Percentiles rank a stretch among this genome's conserved stretches.
Conservation (phyloP, 1,140 invertebrate genomes). For the Pseudomyrmex flavicornis region DNA sequence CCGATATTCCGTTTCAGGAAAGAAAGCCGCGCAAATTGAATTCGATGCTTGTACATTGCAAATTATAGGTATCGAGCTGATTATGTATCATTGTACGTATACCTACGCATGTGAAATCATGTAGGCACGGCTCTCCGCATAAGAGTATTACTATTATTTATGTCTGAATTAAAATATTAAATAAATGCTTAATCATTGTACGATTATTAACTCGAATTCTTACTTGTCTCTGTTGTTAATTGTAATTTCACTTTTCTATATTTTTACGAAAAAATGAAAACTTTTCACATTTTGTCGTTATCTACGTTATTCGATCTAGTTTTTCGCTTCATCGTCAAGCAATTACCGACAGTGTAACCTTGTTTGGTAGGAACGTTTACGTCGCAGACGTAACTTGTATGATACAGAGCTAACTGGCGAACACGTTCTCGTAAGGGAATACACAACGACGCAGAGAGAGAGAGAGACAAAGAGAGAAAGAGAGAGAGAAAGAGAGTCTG, state of each 20-base stretch:
- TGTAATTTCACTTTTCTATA: not conserved
- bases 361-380: not conserved
- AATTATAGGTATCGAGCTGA: constrained; percentile 22
- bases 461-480: not conserved
- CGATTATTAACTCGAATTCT: constrained; percentile 2
- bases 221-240: not conserved
- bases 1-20: constrained; percentile 46
- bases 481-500: constrained; percentile 12
- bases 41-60: constrained; percentile 46
- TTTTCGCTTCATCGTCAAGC: not conserved
- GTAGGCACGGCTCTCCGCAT: not conserved
- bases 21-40: constrained; percentile 34
- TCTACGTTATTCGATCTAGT: constrained; percentile 3
- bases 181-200: not conserved
- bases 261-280: constrained; percentile 1
- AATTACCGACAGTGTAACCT: not conserved
- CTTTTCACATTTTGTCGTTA: not conserved
- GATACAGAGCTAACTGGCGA: not conserved
- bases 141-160: not conserved
- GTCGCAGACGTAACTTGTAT: not conserved
- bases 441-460: constrained; percentile 28
- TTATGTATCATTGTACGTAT: constrained; percentile 25
- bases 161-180: not conserved
- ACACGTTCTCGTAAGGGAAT: constrained; percentile 13
- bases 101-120: not conserved